These are phyloP conservation scores for Notiomystis cincta DNA, from an alignment of 2,113 vertebrate genomes.

Conservation along the genomic window DNA sequence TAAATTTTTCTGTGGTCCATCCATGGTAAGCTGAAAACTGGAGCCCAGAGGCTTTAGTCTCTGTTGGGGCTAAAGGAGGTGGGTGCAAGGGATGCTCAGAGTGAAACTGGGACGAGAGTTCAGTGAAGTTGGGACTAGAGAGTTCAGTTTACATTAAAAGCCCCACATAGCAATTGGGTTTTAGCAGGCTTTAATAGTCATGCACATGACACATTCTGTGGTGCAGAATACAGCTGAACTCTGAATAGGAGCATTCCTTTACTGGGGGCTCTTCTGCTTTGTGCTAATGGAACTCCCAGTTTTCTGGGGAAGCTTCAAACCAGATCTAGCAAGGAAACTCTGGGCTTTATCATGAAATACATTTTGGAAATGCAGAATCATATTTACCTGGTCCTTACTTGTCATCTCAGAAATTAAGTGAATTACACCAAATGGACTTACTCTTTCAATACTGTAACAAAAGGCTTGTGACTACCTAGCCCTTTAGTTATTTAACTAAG, in stretches of 20 bases:
- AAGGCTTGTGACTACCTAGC: not conserved
- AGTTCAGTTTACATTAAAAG: not conserved
- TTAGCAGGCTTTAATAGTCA: not conserved
- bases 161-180: not conserved
- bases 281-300: not conserved
- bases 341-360: not conserved
- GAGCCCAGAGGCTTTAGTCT: not conserved
- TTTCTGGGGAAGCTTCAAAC: not conserved
- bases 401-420: not conserved
- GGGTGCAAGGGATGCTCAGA: not conserved
- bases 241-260: not conserved
- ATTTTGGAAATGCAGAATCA: not conserved
- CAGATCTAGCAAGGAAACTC: not conserved
- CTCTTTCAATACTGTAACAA: not conserved
- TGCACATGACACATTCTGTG: not conserved
- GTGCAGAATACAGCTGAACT: not conserved
- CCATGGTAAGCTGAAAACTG: not conserved
- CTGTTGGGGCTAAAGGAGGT: not conserved
- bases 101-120: fast-evolving
- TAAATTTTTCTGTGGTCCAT: not conserved
- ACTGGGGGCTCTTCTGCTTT: not conserved
- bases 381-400: not conserved
- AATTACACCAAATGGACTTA: not conserved
- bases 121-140: fast-evolving
- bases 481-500: not conserved